Evolutionary conservation across 1,140 invertebrate species (phyloP).

Genomic region (Drosophila seguyi): DNA sequence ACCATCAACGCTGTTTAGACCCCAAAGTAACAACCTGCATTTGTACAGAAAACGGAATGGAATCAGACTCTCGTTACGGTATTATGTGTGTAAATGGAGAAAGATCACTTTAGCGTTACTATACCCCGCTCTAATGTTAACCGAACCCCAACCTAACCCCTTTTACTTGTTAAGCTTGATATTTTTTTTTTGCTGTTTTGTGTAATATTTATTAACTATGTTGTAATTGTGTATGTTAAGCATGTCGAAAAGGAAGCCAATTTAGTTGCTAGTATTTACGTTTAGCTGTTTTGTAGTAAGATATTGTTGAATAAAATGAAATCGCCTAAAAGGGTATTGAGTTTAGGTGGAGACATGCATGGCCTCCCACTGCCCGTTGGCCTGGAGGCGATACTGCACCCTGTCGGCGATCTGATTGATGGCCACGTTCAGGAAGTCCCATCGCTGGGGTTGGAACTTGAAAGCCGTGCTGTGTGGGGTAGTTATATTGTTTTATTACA

Average conservation of each 20-base stretch:
- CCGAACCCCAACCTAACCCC: conserved; percentile 38
- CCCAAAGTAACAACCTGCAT: conserved; percentile 3
- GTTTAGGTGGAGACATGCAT: conserved; percentile 65
- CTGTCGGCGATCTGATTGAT: conserved; percentile 68
- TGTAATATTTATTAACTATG: conserved; percentile 81
- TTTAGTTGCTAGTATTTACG: conserved; percentile 65
- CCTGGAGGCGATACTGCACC: conserved; percentile 63
- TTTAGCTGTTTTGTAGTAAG: conserved; percentile 67
- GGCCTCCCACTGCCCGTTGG: conserved; percentile 49
- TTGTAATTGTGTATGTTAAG: conserved; percentile 60
- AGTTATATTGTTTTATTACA: neutral
- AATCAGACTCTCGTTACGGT: conserved; percentile 48
- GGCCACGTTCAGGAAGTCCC: conserved; percentile 72
- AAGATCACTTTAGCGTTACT: conserved; percentile 31
- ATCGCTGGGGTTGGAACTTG: conserved; percentile 61
- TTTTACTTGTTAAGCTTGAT: conserved; percentile 32
- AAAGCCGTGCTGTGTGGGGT: conserved; percentile 63
- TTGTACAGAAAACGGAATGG: conserved; percentile 47
- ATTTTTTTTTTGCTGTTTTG: conserved; percentile 74
- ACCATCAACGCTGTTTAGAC: conserved; percentile 86
- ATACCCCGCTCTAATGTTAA: conserved; percentile 44
- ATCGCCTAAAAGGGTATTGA: conserved; percentile 2
- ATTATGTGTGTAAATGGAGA: conserved; percentile 57
- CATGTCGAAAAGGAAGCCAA: conserved; percentile 37
- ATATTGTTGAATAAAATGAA: conserved; percentile 73